phyloP scores from a whole-genome alignment of 2,113 vertebrate species.

The Anser brachyrhynchus region DNA sequence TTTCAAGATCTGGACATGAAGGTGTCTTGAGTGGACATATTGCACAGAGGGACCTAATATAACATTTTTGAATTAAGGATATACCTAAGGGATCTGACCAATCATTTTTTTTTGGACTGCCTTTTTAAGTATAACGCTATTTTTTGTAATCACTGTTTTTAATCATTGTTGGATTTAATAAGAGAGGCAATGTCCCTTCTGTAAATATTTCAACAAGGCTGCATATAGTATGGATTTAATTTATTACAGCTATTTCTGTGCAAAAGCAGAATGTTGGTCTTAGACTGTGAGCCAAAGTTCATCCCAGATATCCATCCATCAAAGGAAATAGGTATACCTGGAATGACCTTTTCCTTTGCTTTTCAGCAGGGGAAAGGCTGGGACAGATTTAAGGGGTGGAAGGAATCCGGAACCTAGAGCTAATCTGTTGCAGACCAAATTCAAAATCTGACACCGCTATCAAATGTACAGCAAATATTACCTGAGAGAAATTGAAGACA shows the following conservation, averaged over 20 bases:
- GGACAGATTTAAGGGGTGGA: neutral
- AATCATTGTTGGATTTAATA: neutral
- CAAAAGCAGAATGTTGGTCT: neutral
- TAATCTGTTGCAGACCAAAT: neutral
- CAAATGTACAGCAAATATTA: neutral
- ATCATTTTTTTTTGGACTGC: neutral
- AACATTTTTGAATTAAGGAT: constrained; percentile 4
- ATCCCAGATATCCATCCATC: neutral
- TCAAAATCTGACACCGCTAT: neutral
- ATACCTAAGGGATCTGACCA: neutral
- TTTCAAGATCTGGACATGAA: neutral
- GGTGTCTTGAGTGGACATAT: neutral
- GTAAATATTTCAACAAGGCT: constrained; percentile 11
- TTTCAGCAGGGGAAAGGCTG: neutral
- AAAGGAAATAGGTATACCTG: neutral
- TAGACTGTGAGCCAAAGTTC: neutral
- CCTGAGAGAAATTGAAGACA: neutral
- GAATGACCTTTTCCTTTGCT: neutral
- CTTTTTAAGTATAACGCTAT: neutral
- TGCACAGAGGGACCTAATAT: neutral
- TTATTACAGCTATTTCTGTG: neutral
- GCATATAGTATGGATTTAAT: neutral
- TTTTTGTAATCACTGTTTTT: neutral
- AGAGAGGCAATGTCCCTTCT: neutral
- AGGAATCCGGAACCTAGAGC: neutral